Conservation (phyloP, 2,113 vertebrate genomes). For the Chiloscyllium plagiosum region DNA sequence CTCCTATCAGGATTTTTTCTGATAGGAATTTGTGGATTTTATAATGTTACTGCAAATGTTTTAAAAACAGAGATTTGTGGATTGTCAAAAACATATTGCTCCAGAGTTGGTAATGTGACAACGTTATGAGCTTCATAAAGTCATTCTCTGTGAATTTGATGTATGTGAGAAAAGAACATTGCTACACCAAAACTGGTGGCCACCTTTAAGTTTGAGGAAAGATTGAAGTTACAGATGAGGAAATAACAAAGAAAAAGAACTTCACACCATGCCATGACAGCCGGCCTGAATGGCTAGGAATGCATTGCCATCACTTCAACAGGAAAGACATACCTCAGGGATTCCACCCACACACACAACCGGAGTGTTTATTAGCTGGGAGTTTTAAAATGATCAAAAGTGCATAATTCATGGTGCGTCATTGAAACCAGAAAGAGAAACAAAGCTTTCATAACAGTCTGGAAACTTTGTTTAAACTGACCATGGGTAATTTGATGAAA, state of each 20-base stretch:
- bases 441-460: not conserved
- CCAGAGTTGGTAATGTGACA: not conserved
- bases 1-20: not conserved
- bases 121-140: not conserved
- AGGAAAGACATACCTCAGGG: not conserved
- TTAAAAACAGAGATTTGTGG: not conserved
- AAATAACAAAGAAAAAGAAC: not conserved
- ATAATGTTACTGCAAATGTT: not conserved
- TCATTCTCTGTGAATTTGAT: not conserved
- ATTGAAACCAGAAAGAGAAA: constrained; percentile 8
- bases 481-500: not conserved
- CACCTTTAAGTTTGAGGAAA: not conserved
- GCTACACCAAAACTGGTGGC: not conserved
- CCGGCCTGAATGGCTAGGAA: not conserved
- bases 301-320: not conserved
- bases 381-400: not conserved
- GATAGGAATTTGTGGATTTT: not conserved
- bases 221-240: not conserved
- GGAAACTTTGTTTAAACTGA: not conserved
- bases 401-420: not conserved
- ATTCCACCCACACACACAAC: constrained; percentile 5
- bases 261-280: not conserved
- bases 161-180: not conserved
- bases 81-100: not conserved
- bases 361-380: not conserved